Evolutionary conservation across 2,888 invertebrate genomes (phyloP).

Genomic region (Criorhina ranunculi): DNA sequence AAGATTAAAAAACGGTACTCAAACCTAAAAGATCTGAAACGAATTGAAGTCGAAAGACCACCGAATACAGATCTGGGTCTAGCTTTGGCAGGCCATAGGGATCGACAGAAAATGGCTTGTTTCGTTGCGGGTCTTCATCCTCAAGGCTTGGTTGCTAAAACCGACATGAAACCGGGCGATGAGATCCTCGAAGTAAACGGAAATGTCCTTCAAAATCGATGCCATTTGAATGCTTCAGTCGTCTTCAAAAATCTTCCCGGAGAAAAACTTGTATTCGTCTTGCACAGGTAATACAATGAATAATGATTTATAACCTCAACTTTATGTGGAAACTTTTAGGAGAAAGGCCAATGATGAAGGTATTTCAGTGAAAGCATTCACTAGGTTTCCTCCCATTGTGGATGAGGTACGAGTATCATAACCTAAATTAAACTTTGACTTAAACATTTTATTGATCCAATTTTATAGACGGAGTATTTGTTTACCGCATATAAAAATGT

Average conservation of each 20-base stretch:
- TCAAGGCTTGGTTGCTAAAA: constrained; percentile 91
- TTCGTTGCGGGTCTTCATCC: constrained; percentile 98
- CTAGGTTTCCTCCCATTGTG: constrained; percentile 93
- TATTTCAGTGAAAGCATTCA: constrained; percentile 95
- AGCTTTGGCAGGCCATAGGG: constrained; percentile 96
- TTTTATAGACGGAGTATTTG: constrained; percentile 66
- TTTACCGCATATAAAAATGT: constrained; percentile 65
- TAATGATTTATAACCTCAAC: background rate
- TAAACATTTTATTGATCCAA: background rate
- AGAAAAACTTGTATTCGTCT: constrained; percentile 92
- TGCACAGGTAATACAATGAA: constrained; percentile 89
- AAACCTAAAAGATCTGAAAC: constrained; percentile 89
- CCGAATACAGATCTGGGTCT: constrained; percentile 93
- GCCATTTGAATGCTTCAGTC: constrained; percentile 98
- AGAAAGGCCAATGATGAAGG: constrained; percentile 85
- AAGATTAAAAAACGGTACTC: constrained; percentile 97
- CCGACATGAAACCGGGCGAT: constrained; percentile 94
- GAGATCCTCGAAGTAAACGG: constrained; percentile 99
- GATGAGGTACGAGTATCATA: constrained; percentile 88
- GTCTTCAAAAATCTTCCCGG: constrained; percentile 96
- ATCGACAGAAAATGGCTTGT: constrained; percentile 97
- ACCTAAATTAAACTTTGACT: background rate
- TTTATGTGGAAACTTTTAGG: constrained; percentile 78
- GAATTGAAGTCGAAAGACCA: constrained; percentile 89
- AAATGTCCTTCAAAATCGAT: constrained; percentile 95